Conservation (phyloP, 2,113 vertebrate species). For the Siniperca chuatsi region DNA sequence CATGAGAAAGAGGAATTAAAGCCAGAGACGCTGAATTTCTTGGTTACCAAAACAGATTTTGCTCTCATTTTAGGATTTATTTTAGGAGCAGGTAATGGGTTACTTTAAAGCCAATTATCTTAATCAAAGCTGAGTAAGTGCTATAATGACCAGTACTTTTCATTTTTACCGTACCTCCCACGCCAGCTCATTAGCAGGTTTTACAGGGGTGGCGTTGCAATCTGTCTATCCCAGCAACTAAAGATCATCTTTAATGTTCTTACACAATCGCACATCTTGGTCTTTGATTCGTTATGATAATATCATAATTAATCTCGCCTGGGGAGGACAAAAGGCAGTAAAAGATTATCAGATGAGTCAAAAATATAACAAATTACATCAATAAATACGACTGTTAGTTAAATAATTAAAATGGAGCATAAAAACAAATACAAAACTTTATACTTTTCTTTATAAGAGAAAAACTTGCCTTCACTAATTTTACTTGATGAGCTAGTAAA, state of each 20-base stretch:
- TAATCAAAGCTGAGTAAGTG: constrained; percentile 56
- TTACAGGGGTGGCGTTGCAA: constrained; percentile 26
- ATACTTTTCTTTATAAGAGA: background rate
- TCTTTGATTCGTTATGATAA: background rate
- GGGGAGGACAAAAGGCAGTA: background rate
- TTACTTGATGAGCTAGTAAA: background rate
- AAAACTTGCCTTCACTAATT: background rate
- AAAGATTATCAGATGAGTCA: background rate
- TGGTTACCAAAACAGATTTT: constrained; percentile 64
- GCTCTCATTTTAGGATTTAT: constrained; percentile 68
- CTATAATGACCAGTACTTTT: constrained; percentile 60
- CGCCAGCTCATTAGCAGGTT: constrained; percentile 38
- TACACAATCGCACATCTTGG: background rate
- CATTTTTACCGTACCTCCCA: constrained; percentile 34
- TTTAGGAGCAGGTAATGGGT: constrained; percentile 66
- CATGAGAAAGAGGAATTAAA: constrained; percentile 44
- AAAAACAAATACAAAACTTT: background rate
- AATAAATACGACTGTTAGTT: background rate
- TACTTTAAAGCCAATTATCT: constrained; percentile 60
- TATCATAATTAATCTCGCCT: background rate
- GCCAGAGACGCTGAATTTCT: constrained; percentile 33
- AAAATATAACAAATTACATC: background rate
- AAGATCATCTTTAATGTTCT: background rate
- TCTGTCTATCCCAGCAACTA: constrained; percentile 26
- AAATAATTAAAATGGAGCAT: background rate